These are phyloP conservation scores for Proales similis DNA, from an alignment of 1,140 invertebrate species.

Conservation along the genomic window DNA sequence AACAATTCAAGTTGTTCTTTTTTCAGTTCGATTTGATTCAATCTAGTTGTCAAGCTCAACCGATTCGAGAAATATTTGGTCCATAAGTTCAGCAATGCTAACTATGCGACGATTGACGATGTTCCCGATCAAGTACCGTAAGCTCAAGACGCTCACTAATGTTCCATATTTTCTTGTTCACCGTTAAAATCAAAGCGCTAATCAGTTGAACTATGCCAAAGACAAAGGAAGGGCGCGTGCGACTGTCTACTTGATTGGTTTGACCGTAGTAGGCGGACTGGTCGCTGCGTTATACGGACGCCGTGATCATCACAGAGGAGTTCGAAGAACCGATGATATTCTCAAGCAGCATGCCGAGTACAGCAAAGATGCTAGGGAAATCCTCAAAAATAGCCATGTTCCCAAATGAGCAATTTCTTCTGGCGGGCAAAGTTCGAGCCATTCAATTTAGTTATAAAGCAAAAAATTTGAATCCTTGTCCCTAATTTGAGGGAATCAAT, in stretches of 20 bases:
- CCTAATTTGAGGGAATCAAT: too few species aligned
- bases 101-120: conserved; percentile 14
- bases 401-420: too few species aligned
- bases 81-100: conserved; percentile 18
- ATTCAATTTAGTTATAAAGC: too few species aligned
- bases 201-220: conserved; percentile 27
- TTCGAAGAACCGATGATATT: conserved; percentile 17
- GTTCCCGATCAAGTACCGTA: conserved; percentile 21
- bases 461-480: too few species aligned
- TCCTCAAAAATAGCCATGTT: conserved; percentile 34
- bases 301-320: conserved; percentile 2
- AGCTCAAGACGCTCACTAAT: neutral
- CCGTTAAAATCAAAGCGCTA: neutral
- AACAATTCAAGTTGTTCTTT: too few species aligned
- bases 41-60: conserved; percentile 10
- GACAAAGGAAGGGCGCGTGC: conserved; percentile 23
- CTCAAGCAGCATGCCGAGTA: conserved; percentile 28
- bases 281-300: conserved; percentile 4
- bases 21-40: too few species aligned
- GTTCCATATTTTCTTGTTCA: neutral
- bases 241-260: conserved; percentile 16
- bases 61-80: conserved; percentile 28
- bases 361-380: conserved; percentile 19
- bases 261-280: neutral
- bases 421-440: too few species aligned